Conservation (phyloP, 1,140 invertebrate genomes). For the Euglossa dilemma region DNA sequence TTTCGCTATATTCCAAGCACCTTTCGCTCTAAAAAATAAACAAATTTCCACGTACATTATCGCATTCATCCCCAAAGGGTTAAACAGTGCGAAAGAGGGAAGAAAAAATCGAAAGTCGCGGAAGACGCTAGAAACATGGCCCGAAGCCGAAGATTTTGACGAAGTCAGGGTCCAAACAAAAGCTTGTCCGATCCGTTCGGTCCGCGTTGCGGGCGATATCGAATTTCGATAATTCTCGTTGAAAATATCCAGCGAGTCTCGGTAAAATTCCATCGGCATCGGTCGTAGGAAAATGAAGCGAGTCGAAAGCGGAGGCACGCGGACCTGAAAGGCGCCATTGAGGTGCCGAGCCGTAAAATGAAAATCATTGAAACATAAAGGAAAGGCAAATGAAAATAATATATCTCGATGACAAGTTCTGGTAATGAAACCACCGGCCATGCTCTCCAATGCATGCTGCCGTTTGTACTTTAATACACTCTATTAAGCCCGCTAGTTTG, state of each 20-base stretch:
- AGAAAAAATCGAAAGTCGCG: neutral
- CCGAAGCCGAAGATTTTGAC: neutral
- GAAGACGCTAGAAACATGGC: neutral
- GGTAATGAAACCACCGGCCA: neutral
- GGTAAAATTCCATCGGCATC: neutral
- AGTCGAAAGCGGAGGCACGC: neutral
- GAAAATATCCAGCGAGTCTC: neutral
- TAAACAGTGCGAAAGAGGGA: neutral
- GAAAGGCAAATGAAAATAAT: slow-evolving; percentile 24
- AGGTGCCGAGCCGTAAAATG: neutral
- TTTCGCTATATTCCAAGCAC: too few relatives aligned
- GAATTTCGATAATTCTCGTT: neutral
- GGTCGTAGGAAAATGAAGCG: neutral
- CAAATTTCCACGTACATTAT: too few relatives aligned
- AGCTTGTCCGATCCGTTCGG: too few relatives aligned
- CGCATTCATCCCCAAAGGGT: too few relatives aligned
- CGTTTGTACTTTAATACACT: slow-evolving; percentile 34
- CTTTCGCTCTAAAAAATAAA: too few relatives aligned
- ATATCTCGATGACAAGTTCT: neutral
- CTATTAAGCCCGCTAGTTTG: slow-evolving; percentile 29
- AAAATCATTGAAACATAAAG: slow-evolving; percentile 22
- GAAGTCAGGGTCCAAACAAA: neutral
- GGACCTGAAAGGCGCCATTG: neutral
- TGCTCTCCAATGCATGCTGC: neutral
- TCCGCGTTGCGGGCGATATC: neutral